phyloP scores from a whole-genome alignment of 2,113 vertebrate species.

The Istiophorus platypterus region DNA sequence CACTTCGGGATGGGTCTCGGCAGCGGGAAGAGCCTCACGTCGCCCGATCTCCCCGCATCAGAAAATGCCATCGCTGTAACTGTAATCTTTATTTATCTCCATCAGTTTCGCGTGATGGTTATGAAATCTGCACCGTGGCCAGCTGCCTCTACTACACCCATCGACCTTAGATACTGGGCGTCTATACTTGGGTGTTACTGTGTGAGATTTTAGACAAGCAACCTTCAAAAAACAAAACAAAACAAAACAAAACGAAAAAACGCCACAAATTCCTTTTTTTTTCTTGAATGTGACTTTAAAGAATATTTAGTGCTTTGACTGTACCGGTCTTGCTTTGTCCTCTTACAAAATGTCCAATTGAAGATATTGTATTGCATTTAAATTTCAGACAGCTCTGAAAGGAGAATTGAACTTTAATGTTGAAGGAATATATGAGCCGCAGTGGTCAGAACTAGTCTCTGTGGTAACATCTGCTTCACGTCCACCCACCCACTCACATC shows the following conservation, averaged over 20 bases:
- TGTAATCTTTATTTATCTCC: conserved; percentile 43
- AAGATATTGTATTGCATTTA: background rate
- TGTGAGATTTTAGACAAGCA: background rate
- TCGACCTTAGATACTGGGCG: conserved; percentile 8
- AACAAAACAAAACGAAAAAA: too few species aligned
- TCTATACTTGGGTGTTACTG: conserved; percentile 30
- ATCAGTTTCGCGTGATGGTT: conserved; percentile 29
- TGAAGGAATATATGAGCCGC: conserved; percentile 14
- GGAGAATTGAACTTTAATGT: conserved; percentile 2
- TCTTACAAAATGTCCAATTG: background rate
- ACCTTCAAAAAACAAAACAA: background rate
- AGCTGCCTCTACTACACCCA: conserved; percentile 39
- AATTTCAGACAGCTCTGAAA: background rate
- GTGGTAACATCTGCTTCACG: conserved; percentile 34
- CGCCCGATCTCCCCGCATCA: background rate
- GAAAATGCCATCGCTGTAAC: background rate
- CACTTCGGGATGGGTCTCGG: conserved; percentile 13
- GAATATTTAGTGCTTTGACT: background rate
- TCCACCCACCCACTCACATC: conserved; percentile 4
- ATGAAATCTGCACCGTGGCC: conserved; percentile 50
- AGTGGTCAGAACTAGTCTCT: conserved; percentile 18
- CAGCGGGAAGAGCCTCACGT: background rate
- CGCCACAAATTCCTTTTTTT: background rate
- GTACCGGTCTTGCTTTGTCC: background rate
- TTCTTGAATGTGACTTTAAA: conserved; percentile 2